phyloP scores from a whole-genome alignment of 2,888 invertebrate species.

The Palloptera scutellata region DNA sequence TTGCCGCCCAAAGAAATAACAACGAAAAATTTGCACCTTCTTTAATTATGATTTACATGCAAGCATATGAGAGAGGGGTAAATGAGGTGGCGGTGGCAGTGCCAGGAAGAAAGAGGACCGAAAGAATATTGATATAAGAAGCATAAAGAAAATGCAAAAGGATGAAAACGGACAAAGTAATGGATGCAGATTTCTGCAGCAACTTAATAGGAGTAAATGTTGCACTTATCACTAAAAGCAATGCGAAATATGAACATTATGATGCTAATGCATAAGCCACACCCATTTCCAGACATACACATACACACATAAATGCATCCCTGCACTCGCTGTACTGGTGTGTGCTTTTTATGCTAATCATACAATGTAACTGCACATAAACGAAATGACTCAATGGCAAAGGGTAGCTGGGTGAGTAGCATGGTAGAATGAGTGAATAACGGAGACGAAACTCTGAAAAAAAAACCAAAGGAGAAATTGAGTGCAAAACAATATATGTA shows the following conservation, averaged over 20 bases:
- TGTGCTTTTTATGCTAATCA: constrained; percentile 16
- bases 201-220: constrained; percentile 22
- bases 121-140: constrained; percentile 15
- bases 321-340: constrained; percentile 1
- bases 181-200: constrained; percentile 22
- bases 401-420: neutral
- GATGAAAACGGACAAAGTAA: neutral
- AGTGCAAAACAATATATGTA: too few relatives aligned
- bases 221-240: too few relatives aligned
- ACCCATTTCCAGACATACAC: constrained; percentile 37
- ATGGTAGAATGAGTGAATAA: neutral
- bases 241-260: constrained; percentile 17
- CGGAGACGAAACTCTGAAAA: neutral
- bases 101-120: constrained; percentile 3
- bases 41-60: neutral
- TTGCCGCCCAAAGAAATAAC: neutral
- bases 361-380: neutral
- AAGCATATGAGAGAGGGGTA: neutral
- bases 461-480: neutral
- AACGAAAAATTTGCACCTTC: constrained; percentile 2
- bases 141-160: constrained; percentile 2
- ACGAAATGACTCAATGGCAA: constrained; percentile 13
- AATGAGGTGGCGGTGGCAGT: neutral
- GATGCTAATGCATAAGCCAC: constrained; percentile 44
- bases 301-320: constrained; percentile 3